Evolutionary conservation across 2,113 vertebrate species (phyloP).

Genomic region (Bagarius yarrelli): DNA sequence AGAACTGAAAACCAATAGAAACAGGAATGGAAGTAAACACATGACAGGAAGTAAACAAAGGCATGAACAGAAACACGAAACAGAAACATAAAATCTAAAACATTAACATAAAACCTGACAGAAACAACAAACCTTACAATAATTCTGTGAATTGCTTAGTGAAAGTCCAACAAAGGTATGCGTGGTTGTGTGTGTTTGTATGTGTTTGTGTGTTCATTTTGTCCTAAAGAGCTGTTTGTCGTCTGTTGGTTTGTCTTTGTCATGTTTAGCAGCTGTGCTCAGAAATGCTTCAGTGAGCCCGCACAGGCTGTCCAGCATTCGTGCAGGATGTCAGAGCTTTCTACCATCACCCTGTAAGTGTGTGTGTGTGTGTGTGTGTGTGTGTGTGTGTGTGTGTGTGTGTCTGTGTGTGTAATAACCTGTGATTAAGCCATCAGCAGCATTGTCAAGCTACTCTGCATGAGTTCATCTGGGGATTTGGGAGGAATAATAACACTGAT

Average conservation of each 20-base stretch:
- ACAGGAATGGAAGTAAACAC: too few relatives aligned
- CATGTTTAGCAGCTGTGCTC: conserved; percentile 99
- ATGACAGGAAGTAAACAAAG: too few relatives aligned
- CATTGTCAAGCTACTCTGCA: conserved; percentile 2
- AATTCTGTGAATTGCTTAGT: too few relatives aligned
- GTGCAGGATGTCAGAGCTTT: conserved; percentile 99
- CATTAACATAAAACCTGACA: too few relatives aligned
- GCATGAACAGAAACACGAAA: too few relatives aligned
- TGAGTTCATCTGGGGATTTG: background rate
- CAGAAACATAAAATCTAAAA: too few relatives aligned
- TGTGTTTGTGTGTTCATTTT: conserved; percentile 40
- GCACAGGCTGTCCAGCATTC: conserved; percentile 96
- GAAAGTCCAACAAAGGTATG: too few relatives aligned
- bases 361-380: conserved; percentile 64
- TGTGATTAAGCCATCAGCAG: conserved; percentile 17
- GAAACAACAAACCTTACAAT: too few relatives aligned
- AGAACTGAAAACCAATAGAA: too few relatives aligned
- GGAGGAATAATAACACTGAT: background rate
- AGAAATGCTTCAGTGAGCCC: conserved; percentile 99
- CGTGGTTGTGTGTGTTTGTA: conserved; percentile 30
- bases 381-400: conserved; percentile 45
- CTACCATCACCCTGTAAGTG: conserved; percentile 99
- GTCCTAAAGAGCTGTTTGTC: conserved; percentile 65
- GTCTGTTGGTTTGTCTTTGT: conserved; percentile 88
- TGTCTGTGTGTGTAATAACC: conserved; percentile 16